Conservation (phyloP, 2,113 vertebrate genomes). For the Nibea coibor region DNA sequence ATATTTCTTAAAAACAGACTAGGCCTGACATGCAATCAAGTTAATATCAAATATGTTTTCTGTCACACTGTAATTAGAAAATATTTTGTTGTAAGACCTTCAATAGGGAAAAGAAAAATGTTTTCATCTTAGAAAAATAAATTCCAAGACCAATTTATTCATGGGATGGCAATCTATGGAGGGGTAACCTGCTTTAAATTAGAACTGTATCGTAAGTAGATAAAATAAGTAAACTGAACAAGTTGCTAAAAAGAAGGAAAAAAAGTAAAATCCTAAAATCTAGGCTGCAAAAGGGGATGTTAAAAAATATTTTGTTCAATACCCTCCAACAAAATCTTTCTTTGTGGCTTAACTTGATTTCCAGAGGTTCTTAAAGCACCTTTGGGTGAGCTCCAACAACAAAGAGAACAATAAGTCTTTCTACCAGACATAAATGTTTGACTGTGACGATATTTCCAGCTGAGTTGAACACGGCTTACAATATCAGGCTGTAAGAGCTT, state of each 20-base stretch:
- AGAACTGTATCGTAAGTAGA: not conserved
- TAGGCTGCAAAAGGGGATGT: not conserved
- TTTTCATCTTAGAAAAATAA: not conserved
- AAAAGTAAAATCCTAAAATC: not conserved
- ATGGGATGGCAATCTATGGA: not conserved
- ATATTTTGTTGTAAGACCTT: not conserved
- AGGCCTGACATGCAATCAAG: too few relatives aligned
- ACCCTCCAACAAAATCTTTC: slow-evolving; percentile 32
- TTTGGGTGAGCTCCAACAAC: slow-evolving; percentile 50
- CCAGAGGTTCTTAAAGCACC: slow-evolving; percentile 51
- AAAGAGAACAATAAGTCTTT: slow-evolving; percentile 60
- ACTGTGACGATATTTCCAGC: slow-evolving; percentile 52
- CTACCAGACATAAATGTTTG: slow-evolving; percentile 40
- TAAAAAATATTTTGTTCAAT: not conserved
- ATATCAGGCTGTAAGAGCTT: slow-evolving; percentile 12
- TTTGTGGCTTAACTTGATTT: slow-evolving; percentile 55
- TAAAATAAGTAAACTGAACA: not conserved
- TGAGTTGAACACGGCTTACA: slow-evolving; percentile 24
- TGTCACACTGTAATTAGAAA: not conserved
- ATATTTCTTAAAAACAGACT: not conserved
- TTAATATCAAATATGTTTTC: not conserved
- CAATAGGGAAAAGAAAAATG: not conserved
- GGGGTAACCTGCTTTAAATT: not conserved
- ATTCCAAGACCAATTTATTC: not conserved
- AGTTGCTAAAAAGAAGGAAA: not conserved